A percentile compares a stretch with the other conserved stretches of the same genome.
Conservation (phyloP, 2,113 vertebrate species). For the Piaya cayana region DNA sequence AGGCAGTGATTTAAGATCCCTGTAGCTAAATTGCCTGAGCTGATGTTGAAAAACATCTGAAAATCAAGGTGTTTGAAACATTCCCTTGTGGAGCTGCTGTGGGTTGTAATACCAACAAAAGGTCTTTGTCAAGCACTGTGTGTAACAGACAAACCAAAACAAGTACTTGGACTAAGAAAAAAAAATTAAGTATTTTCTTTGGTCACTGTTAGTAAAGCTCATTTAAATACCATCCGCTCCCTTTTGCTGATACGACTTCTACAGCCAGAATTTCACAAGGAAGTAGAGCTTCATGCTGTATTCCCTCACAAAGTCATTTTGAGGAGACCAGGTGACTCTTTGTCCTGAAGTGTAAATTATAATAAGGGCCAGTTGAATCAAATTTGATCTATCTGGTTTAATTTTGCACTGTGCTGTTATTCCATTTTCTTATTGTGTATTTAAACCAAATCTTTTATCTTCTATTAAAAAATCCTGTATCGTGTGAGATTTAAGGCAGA, state of each 20-base stretch:
- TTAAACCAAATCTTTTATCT: conserved; percentile 6
- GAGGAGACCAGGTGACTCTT: not conserved
- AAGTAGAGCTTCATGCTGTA: not conserved
- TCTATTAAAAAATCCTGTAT: not conserved
- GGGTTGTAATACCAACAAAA: not conserved
- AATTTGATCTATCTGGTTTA: not conserved
- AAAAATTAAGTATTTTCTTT: not conserved
- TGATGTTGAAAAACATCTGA: not conserved
- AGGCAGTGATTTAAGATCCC: not conserved
- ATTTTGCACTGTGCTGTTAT: not conserved
- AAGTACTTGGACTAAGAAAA: not conserved
- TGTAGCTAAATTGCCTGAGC: not conserved
- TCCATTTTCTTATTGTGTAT: not conserved
- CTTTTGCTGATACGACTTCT: not conserved
- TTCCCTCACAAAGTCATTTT: not conserved
- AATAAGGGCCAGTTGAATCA: not conserved
- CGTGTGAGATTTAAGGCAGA: not conserved
- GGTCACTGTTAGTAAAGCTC: not conserved
- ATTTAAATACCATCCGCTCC: fast-evolving
- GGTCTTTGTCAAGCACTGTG: not conserved
- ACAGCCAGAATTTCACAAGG: not conserved
- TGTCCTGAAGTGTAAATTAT: not conserved
- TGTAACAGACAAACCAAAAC: not conserved
- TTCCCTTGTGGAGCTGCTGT: not conserved
- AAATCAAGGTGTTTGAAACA: not conserved